Evolutionary conservation across 2,797 vertebrate species (phyloP), one percentile per base, ranked within the genome.

Genomic region (Sebastes aleutianus): DNA sequence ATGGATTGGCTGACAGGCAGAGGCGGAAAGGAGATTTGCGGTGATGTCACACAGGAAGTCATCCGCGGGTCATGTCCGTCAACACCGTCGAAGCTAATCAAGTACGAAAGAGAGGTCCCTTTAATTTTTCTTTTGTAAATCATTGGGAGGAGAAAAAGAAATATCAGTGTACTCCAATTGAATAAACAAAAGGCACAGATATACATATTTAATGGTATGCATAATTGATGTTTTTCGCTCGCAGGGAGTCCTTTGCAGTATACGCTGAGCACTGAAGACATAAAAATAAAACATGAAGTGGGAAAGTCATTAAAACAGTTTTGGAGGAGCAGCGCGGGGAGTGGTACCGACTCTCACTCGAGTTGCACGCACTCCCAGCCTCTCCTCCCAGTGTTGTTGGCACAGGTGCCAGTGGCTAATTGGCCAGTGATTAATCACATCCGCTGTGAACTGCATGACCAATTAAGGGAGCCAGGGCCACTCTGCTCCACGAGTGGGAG

Each of bases 151-250:
- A 78, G 87, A 81, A 82, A 87, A 79, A 87, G 85, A 90, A 88
- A 89, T 89, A 93, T 91, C 85, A 91, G 83, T 87, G 89, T 88
- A 90, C 76, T 90, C 90, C 87, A 88, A 94, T 91, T 83, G 85
- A 92, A 94, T 89, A 93, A 94, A 95, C 93, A 94, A 94, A 64
- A 94, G 92, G 90, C 87, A 91, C 82, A 83, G 90, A 95, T 93
- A 94, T 95, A 85, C 93, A 94, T 95, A 90, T 95, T 95, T 95
- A 94, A 95, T 92, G 76, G 82, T 66, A 93, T 95, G 90, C 93
- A 95, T 95, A 93, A 94, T 95, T 92, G 88, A 94, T 94, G 24
- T 1, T 84, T 95, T 93, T 91, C 2, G 88, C 94, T 95, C 16
- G 82, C 90, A 93, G 92, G 93, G 93, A 92, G 92, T 94, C 93